Base-by-base conservation (phyloP, 2,797 vertebrate species). In the Lithobates sylvaticus region DNA sequence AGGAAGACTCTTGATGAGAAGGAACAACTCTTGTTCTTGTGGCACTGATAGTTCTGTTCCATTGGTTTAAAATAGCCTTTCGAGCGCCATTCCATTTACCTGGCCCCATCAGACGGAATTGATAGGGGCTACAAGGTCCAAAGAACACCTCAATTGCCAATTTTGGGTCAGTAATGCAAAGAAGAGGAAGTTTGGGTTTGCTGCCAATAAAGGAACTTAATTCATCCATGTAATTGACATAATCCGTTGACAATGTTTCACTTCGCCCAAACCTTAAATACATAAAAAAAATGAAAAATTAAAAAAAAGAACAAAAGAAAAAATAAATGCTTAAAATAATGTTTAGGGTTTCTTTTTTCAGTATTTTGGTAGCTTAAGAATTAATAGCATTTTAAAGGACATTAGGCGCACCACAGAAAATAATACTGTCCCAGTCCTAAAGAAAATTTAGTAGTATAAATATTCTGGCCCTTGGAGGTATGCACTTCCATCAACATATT, bases 181-280 rank as follows among this genome's bases (percentile, higher is more conserved):
- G 89, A 89, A 85, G 84, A 0, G 73, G 50, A 29, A 96, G 0
- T 2, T 77, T 95, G 78, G 96, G 95, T 61, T 87, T 90, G 61
- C 91, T 92, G 0, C 95, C 94, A 0, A 96, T 86, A 87, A 91
- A 87, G 0, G 88, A 78, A 42, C 95, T 93, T 44, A 97, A 73
- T 88, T 97, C 95, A 15, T 97, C 96, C 96, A 96, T 95, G 84
- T 97, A 96, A 5, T 90, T 72, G 77, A 97, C 78, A n/a, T 93
- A 94, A 80, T 94, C 92, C 0, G 93, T 94, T 68, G 96, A 93
- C 32, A 96, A 50, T 0, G 94, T 95, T 80, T 93, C 92, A 8
- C 93, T 93, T 84, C 89, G 92, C 39, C 89, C 80, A n/a, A 90
- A 96, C 88, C 95, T 96, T 89, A 26, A 18, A 9, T 39, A 36